Evolutionary conservation across 1,140 invertebrate genomes (phyloP), one percentile per base, ranked within the genome.

Genomic region (Drosophila suzukii): DNA sequence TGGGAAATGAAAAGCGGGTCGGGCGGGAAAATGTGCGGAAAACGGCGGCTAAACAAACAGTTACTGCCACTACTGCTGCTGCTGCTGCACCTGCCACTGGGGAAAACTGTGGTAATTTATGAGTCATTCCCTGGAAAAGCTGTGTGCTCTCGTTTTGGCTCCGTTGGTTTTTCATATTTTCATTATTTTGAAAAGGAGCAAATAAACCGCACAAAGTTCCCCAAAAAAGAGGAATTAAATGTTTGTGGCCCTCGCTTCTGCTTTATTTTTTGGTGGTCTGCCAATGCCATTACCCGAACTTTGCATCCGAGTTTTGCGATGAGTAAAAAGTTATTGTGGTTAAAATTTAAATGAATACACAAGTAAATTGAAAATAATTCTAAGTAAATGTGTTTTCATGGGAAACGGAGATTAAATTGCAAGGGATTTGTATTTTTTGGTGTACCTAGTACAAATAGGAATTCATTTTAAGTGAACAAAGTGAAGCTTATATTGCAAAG

Each of bases 51-150:
- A 50, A 58, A 73, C 57, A 60, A 61, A 59, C 66, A 49, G 44
- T 66, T 67, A 50, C 75, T 82, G 66, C 83, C 86, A 65, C 67
- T 86, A 65, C 67, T 86, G 78, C 71, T 66, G 5, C 43, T 46
- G 46, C 43, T 46, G 46, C 75, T 81, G 72, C 84, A 88, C 71
- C 72, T 88, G 83, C 71, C 83, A 73, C 72, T 27, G 44, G 82
- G 82, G 78, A 88, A 67, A 88, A 71, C 79, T 55, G 56, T 50
- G 57, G 78, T 75, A 88, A 88, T 88, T 88, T 89, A 88, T 88
- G 83, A 88, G 62, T 88, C 84, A 89, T 88, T 68, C 81, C 56
- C 58, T 79, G 75, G 50, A 66, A 71, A 58, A 15, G 44, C 55
- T 85, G 50, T 67, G 55, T 76, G 63, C 55, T 68, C 68, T 78